phyloP scores from a whole-genome alignment of 2,113 vertebrate species.

The Gobio gobio region DNA sequence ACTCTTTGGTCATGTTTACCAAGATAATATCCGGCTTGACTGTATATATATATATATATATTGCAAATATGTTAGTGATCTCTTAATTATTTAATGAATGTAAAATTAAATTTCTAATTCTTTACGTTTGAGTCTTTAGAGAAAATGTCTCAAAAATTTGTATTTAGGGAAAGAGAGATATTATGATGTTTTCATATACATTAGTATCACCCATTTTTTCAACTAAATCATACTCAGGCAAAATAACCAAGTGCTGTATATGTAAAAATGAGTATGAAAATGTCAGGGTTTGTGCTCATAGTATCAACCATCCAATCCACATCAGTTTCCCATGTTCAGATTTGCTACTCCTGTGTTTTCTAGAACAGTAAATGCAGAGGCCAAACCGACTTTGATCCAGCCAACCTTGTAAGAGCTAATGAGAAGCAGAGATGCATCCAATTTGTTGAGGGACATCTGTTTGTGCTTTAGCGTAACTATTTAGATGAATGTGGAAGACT shows the following conservation, averaged over 20 bases:
- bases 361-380: not conserved
- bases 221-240: not conserved
- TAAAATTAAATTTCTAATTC: too few relatives aligned
- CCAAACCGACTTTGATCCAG: slow-evolving; percentile 21
- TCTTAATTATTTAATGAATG: too few relatives aligned
- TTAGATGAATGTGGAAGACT: slow-evolving; percentile 18
- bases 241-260: not conserved
- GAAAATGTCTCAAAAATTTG: too few relatives aligned
- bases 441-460: slow-evolving; percentile 58
- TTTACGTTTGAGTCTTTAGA: too few relatives aligned
- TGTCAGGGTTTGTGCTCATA: not conserved
- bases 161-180: too few relatives aligned
- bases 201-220: not conserved
- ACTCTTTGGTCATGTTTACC: too few relatives aligned
- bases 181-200: not conserved
- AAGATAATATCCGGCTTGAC: too few relatives aligned
- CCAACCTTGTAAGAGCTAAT: slow-evolving; percentile 52
- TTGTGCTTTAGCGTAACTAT: slow-evolving; percentile 49
- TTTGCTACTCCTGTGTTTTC: slow-evolving; percentile 32
- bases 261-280: not conserved
- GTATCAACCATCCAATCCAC: slow-evolving; percentile 7
- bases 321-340: not conserved
- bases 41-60: too few relatives aligned
- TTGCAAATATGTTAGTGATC: too few relatives aligned
- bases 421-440: slow-evolving; percentile 29